Percentiles rank a stretch among this genome's conserved stretches.
These are phyloP conservation scores for Habropoda laboriosa DNA, from an alignment of 1,140 invertebrate species.

Conservation along the genomic window DNA sequence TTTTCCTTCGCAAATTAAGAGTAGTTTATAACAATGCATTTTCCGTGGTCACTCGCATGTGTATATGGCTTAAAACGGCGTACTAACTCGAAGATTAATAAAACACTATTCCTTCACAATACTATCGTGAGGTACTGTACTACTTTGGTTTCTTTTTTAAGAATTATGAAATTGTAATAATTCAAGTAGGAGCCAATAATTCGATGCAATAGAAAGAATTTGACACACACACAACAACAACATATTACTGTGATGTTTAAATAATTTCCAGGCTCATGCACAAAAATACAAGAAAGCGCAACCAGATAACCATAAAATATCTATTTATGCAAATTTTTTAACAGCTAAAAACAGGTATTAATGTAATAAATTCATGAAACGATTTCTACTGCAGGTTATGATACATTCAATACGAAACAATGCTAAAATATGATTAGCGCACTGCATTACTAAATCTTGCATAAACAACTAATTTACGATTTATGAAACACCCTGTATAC, in stretches of 20 bases:
- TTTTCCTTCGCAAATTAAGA: neutral
- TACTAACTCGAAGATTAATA: conserved; percentile 15
- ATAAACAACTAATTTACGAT: conserved; percentile 12
- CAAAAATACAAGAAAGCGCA: neutral
- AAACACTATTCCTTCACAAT: neutral
- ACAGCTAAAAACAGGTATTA: conserved; percentile 5
- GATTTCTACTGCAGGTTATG: neutral
- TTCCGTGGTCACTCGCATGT: neutral
- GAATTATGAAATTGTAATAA: neutral
- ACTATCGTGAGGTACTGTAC: neutral
- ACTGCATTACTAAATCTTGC: neutral
- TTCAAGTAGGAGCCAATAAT: no score
- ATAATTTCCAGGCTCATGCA: neutral
- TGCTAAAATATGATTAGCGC: neutral
- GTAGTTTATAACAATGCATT: neutral
- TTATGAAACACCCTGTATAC: conserved; percentile 32
- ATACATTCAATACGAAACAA: conserved; percentile 5
- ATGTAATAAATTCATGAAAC: neutral
- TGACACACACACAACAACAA: no score
- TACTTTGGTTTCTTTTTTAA: neutral
- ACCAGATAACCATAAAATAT: conserved; percentile 9
- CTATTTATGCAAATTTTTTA: conserved; percentile 20
- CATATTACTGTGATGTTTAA: no score
- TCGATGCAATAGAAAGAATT: no score
- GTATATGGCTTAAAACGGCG: neutral